Conservation (phyloP, 2,113 vertebrate species). For the Chrysochloris asiatica region DNA sequence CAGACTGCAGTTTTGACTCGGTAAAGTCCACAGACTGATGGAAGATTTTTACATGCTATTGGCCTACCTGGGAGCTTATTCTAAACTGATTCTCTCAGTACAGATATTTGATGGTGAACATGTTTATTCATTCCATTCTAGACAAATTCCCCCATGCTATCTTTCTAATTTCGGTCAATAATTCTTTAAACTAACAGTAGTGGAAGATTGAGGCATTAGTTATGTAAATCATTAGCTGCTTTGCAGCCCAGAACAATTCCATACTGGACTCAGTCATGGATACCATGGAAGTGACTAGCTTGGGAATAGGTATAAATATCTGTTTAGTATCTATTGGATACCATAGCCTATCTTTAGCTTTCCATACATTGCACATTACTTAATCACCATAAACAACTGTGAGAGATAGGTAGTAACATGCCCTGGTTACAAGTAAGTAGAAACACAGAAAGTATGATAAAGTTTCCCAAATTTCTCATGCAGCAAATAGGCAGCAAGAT, state of each 20-base stretch:
- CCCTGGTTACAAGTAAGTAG: no score
- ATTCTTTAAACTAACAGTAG: constrained; percentile 38
- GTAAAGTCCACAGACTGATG: constrained; percentile 13
- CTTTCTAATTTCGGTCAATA: constrained; percentile 58
- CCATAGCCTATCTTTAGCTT: neutral
- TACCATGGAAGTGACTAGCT: neutral
- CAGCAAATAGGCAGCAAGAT: neutral
- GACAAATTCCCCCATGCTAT: constrained; percentile 23
- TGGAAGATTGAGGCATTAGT: constrained; percentile 11
- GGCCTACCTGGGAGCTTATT: constrained; percentile 57
- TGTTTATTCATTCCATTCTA: constrained; percentile 55
- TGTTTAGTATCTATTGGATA: neutral
- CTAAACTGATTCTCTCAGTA: constrained; percentile 30
- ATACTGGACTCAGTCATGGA: neutral
- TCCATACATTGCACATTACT: neutral
- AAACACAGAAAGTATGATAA: neutral
- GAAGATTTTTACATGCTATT: constrained; percentile 55
- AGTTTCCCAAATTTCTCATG: neutral
- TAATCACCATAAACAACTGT: neutral
- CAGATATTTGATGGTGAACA: constrained; percentile 37
- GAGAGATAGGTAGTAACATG: neutral
- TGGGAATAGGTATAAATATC: neutral
- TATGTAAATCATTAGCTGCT: neutral
- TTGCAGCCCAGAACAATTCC: neutral
- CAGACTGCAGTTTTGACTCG: neutral